phyloP scores from a whole-genome alignment of 2,888 invertebrate genomes.

The Tolmerus cingulatus region DNA sequence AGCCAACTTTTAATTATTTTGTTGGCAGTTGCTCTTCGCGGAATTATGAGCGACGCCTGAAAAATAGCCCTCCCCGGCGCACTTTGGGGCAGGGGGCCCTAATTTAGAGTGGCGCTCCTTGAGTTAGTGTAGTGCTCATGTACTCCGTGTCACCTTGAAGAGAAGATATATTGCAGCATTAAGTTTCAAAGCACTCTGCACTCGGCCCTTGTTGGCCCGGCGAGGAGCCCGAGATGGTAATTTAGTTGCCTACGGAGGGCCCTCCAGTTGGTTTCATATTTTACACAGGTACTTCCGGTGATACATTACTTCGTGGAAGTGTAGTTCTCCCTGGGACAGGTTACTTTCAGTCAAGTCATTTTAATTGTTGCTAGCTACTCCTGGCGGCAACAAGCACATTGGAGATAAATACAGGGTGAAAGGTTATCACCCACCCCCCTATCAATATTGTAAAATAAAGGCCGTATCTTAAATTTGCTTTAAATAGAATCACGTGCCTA shows the following conservation, averaged over 20 bases:
- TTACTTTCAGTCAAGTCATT: background rate
- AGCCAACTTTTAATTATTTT: slow-evolving; percentile 7
- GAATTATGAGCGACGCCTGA: slow-evolving; percentile 1
- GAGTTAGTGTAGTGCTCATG: background rate
- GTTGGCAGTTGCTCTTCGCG: slow-evolving; percentile 2
- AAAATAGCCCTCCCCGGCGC: background rate
- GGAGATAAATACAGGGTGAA: background rate
- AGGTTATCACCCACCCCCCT: background rate
- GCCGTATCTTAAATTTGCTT: no score
- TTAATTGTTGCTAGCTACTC: background rate
- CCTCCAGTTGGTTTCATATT: background rate
- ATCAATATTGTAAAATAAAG: no score
- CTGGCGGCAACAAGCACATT: background rate
- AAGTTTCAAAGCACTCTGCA: slow-evolving; percentile 1
- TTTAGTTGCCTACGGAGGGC: background rate
- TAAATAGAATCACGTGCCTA: no score
- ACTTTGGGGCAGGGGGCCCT: background rate
- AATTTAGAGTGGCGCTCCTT: slow-evolving; percentile 11
- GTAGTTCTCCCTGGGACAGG: background rate
- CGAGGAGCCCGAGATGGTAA: background rate
- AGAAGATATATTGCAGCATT: slow-evolving; percentile 7
- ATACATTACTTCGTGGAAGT: background rate
- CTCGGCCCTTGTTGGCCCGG: background rate
- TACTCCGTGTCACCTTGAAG: background rate
- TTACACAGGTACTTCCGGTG: background rate